Evolutionary conservation across 2,113 vertebrate species (phyloP), one percentile per base, ranked within the genome.

Genomic region (Saccopteryx bilineata): DNA sequence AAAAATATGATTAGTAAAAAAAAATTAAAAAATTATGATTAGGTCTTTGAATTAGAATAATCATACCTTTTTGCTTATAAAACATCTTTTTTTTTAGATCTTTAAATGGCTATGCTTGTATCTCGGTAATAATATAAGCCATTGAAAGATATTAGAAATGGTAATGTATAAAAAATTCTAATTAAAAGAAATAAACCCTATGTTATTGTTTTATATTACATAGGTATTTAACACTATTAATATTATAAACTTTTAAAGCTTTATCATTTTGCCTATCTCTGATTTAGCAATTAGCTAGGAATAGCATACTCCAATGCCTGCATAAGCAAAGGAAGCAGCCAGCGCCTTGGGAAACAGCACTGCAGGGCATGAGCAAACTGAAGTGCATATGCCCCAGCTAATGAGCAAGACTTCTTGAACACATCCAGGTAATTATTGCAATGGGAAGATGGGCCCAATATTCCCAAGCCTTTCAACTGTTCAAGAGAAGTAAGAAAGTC

Each of bases 1-100:
- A 93, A 71, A 78, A 39, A 39, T 39, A 39, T 39, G 39, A 39
- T 39, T 39, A 39, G 39, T 39, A 39, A 39, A 39, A 39, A 39
- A 39, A 39, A 39, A 39, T 39, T 39, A 39, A 78, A 78, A 65
- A 72, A 69, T 19, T 11, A 60, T 18, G 2, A 91, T 80, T 52
- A 71, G 76, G 88, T 79, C 48, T 71, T 58, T 95, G 50, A 60
- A 88, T 76, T 85, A 72, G 88, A 96, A 84, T 15, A 48, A 58
- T 46, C 54, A 10, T 56, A 10, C 88, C 80, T 88, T 15, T 56
- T 95, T 63, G 63, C 31, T 90, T 90, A 63, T 13, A 81, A 71
- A 72, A 79, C 46, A 87, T 48, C 8, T 28, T 69, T n/a, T 84
- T n/a, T 87, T 82, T 58, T 23, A 94, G 15, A 90, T 87, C 56